These are phyloP conservation scores for Neoseiulus cucumeris DNA, from an alignment of 1,140 invertebrate genomes.

Conservation along the genomic window DNA sequence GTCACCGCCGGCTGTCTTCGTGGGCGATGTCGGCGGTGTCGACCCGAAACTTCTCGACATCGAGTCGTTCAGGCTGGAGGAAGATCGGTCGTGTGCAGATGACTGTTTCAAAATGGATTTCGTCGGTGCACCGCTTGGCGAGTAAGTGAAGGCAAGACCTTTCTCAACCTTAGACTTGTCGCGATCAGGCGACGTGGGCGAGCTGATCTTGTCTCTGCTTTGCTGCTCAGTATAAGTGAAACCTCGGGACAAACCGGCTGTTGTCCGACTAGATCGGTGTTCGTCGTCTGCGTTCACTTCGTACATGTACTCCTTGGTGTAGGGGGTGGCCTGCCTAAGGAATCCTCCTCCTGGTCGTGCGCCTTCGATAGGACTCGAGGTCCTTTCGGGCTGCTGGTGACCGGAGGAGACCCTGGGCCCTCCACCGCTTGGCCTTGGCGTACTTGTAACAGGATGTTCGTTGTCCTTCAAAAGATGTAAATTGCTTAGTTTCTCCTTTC, in stretches of 20 bases:
- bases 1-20: neutral
- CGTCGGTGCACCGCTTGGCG: conserved; percentile 14
- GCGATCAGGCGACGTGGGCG: conserved; percentile 12
- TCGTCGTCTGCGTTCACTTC: conserved; percentile 15
- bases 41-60: conserved; percentile 13
- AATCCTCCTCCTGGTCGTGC: neutral
- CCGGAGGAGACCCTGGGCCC: neutral
- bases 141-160: conserved; percentile 21
- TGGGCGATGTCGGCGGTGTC: conserved; percentile 5
- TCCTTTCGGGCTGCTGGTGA: neutral
- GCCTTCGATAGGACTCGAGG: conserved; percentile 6
- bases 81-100: neutral
- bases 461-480: conserved; percentile 9
- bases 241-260: conserved; percentile 17
- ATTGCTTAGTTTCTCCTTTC: conserved; percentile 10
- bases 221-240: conserved; percentile 19
- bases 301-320: conserved; percentile 20
- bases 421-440: conserved; percentile 7
- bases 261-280: conserved; percentile 1
- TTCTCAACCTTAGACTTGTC: conserved; percentile 13
- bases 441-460: conserved; percentile 5
- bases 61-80: conserved; percentile 10
- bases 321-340: conserved; percentile 15
- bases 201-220: conserved; percentile 9
- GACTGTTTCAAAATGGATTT: conserved; percentile 1